phyloP scores from a whole-genome alignment of 2,888 invertebrate genomes.

The Ennomos fuscantarius region DNA sequence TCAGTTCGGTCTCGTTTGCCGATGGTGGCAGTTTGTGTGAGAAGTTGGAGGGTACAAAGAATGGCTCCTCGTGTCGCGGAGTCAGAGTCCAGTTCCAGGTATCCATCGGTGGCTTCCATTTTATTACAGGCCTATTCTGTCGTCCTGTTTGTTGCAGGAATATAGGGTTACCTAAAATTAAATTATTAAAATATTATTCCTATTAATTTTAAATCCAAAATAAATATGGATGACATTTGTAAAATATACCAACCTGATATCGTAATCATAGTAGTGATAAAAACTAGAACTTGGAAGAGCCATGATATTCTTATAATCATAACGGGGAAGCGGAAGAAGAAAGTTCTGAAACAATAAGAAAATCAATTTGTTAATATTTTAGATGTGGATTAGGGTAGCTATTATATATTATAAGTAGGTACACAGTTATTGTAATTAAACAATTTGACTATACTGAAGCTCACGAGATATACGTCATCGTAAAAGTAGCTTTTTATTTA shows the following conservation, averaged over 20 bases:
- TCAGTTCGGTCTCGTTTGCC: slow-evolving; percentile 77
- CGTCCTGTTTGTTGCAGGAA: slow-evolving; percentile 69
- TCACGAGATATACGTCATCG: too few relatives aligned
- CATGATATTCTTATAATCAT: slow-evolving; percentile 80
- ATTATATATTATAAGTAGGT: too few relatives aligned
- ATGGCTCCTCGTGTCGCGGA: slow-evolving; percentile 71
- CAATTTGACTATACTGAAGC: too few relatives aligned
- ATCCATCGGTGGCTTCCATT: slow-evolving; percentile 79
- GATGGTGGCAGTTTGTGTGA: slow-evolving; percentile 81
- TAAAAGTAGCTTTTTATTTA: too few relatives aligned
- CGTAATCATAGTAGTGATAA: slow-evolving; percentile 41
- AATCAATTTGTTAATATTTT: not conserved
- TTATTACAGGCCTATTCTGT: slow-evolving; percentile 69
- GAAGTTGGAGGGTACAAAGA: slow-evolving; percentile 75
- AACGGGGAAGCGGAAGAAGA: slow-evolving; percentile 53
- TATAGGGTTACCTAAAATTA: slow-evolving; percentile 75
- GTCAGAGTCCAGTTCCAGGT: slow-evolving; percentile 76
- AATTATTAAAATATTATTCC: not conserved
- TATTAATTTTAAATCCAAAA: not conserved
- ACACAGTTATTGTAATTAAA: too few relatives aligned
- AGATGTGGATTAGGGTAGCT: too few relatives aligned
- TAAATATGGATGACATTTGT: not conserved
- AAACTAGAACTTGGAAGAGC: slow-evolving; percentile 58
- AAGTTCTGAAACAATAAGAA: slow-evolving; percentile 65
- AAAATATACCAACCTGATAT: slow-evolving; percentile 62